Conservation (phyloP, 1,140 invertebrate species). For the Tenebrio molitor region DNA sequence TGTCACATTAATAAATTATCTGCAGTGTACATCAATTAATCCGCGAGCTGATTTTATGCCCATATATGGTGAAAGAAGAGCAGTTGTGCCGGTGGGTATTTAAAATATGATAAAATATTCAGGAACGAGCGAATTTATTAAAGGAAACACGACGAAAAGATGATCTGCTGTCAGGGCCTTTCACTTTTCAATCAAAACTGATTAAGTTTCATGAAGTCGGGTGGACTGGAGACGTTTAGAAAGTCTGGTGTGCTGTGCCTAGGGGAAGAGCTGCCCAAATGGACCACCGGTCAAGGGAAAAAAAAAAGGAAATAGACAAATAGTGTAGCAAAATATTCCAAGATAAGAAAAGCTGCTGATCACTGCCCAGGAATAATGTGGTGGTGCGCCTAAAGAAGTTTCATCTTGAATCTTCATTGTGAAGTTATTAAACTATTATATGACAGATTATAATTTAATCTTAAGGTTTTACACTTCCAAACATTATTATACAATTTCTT, state of each 20-base stretch:
- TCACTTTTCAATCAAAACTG: slow-evolving; percentile 42
- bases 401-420: no score
- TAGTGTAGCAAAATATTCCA: no score
- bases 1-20: slow-evolving; percentile 19
- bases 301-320: no score
- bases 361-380: no score
- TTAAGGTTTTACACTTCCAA: no score
- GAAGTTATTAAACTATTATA: no score
- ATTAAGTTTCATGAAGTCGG: slow-evolving; percentile 13
- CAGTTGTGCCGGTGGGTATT: background rate
- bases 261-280: no score
- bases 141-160: slow-evolving; percentile 4
- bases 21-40: slow-evolving; percentile 18
- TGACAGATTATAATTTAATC: no score
- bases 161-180: slow-evolving; percentile 5
- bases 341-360: no score
- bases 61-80: background rate
- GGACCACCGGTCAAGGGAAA: no score
- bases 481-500: no score
- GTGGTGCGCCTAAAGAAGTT: no score
- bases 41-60: background rate
- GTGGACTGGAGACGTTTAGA: background rate
- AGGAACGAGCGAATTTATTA: background rate
- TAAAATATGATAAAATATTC: slow-evolving; percentile 30
- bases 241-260: background rate